Conservation (phyloP, 2,888 invertebrate species). For the Parochlus steinenii region DNA sequence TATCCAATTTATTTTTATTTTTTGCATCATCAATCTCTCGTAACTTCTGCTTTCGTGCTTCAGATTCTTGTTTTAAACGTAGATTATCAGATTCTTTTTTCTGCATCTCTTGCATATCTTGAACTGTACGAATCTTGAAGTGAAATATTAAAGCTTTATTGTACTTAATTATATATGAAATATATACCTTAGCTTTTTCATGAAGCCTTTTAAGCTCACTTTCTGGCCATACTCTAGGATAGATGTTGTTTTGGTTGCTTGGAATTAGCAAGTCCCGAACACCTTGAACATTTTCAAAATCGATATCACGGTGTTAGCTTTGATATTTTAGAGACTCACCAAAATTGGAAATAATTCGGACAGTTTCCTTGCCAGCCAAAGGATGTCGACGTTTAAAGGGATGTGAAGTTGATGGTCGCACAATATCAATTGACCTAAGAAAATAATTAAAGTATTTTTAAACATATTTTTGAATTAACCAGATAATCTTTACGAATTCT, state of each 20-base stretch:
- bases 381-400: not conserved
- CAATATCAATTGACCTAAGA: not conserved
- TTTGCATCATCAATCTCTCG: constrained; percentile 30
- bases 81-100: constrained; percentile 30
- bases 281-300: constrained; percentile 5
- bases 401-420: not conserved
- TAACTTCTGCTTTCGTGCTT: constrained; percentile 35
- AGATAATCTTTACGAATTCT: not conserved
- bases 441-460: not conserved
- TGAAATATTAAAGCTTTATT: no score
- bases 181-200: constrained; percentile 39
- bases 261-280: constrained; percentile 6
- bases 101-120: constrained; percentile 32
- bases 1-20: constrained; percentile 21
- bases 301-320: no score
- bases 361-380: constrained; percentile 9
- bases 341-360: constrained; percentile 7
- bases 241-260: constrained; percentile 24
- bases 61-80: constrained; percentile 38
- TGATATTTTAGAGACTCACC: no score
- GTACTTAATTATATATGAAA: no score
- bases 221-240: constrained; percentile 41
- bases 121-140: no score
- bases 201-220: constrained; percentile 42
- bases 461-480: not conserved